These are phyloP conservation scores for Actinia tenebrosa DNA, from an alignment of 64 coral and sea anemone genomes.

Conservation along the genomic window DNA sequence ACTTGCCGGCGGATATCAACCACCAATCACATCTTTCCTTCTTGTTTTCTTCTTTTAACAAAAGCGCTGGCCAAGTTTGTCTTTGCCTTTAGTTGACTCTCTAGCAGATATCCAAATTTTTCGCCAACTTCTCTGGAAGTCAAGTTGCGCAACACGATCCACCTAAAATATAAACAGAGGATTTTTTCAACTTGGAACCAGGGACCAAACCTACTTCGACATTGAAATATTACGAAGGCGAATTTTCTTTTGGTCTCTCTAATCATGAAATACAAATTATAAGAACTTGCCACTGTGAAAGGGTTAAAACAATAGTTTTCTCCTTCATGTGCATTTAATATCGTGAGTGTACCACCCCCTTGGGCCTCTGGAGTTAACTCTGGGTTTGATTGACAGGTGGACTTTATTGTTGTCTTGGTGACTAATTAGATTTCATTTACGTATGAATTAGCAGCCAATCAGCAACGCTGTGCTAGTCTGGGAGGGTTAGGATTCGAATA, in stretches of 20 bases:
- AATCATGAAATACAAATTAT: not conserved
- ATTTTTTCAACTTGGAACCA: not conserved
- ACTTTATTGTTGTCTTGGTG: conserved; percentile 41
- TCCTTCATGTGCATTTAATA: not conserved
- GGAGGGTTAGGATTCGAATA: not conserved
- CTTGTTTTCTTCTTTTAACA: conserved; percentile 1
- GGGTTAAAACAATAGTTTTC: not conserved
- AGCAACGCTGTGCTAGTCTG: not conserved
- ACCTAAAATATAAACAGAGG: not conserved
- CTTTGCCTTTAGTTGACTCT: not conserved
- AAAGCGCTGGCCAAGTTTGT: not conserved
- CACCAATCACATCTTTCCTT: conserved; percentile 12
- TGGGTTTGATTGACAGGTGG: conserved; percentile 64
- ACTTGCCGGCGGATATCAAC: conserved; percentile 20
- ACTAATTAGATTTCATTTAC: conserved; percentile 89
- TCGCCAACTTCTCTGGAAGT: not conserved
- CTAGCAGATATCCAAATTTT: not conserved
- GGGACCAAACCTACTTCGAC: not conserved
- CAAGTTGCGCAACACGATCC: not conserved
- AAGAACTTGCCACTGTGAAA: conserved; percentile 12
- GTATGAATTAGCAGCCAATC: conserved; percentile 77
- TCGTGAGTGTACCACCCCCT: not conserved
- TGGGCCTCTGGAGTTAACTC: conserved; percentile 23
- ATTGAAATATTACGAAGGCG: not conserved
- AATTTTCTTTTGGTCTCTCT: not conserved